phyloP scores from a whole-genome alignment of 2,113 vertebrate genomes.

The Tiliqua scincoides region DNA sequence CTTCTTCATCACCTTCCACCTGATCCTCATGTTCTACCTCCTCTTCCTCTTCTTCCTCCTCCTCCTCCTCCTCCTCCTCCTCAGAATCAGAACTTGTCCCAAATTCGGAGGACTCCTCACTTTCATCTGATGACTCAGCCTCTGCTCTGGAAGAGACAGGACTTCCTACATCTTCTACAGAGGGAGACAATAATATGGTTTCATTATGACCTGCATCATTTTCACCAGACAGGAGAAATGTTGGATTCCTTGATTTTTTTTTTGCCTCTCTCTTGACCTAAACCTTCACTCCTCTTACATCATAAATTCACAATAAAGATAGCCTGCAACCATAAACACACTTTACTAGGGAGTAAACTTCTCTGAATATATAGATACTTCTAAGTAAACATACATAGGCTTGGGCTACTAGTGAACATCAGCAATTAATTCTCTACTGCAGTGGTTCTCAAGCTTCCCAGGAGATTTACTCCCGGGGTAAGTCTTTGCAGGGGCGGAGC shows the following conservation, averaged over 20 bases:
- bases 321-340: background rate
- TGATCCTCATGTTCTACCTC: slow-evolving; percentile 47
- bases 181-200: background rate
- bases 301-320: background rate
- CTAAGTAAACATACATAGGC: background rate
- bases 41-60: slow-evolving; percentile 52
- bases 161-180: slow-evolving; percentile 78
- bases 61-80: slow-evolving; percentile 66
- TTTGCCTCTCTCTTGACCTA: background rate
- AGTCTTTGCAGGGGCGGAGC: no score
- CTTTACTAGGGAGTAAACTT: background rate
- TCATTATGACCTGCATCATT: background rate
- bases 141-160: slow-evolving; percentile 81
- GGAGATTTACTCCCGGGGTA: no score
- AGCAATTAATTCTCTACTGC: background rate
- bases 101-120: slow-evolving; percentile 87
- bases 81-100: slow-evolving; percentile 87
- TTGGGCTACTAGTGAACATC: background rate
- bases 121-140: slow-evolving; percentile 82
- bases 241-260: background rate
- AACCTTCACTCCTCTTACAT: background rate
- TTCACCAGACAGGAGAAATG: background rate
- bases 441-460: no score
- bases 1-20: background rate
- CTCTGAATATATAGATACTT: no score